These are phyloP conservation scores for Leptura quadrifasciata DNA, from an alignment of 2,888 invertebrate species.

Conservation along the genomic window DNA sequence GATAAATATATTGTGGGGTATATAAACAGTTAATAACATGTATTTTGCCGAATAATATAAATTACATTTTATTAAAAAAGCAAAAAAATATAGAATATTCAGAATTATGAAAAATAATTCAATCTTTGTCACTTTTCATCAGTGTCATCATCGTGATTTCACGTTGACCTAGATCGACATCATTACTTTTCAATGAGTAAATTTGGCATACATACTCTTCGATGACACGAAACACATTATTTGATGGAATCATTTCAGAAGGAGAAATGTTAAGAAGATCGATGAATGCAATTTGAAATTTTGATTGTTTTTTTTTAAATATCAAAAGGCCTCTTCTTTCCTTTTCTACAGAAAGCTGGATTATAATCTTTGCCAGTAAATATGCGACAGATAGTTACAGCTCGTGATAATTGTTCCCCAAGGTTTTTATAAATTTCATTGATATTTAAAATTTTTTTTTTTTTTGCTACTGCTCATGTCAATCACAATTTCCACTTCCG, in stretches of 20 bases:
- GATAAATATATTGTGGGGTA: no score
- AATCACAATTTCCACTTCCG: neutral
- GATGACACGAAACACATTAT: neutral
- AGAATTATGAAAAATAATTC: no score
- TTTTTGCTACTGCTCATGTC: neutral
- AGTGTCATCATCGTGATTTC: no score
- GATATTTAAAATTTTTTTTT: neutral
- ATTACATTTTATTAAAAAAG: no score
- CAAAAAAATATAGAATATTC: no score
- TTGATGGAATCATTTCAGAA: no score
- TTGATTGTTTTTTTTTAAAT: neutral
- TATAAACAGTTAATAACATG: no score
- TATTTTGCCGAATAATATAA: no score
- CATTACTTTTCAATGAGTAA: neutral
- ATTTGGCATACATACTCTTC: neutral
- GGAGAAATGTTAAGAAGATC: neutral
- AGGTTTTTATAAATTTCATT: neutral
- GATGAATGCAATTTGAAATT: neutral
- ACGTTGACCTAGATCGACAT: neutral
- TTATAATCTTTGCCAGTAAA: constrained; percentile 4
- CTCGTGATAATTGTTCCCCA: neutral
- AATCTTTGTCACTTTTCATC: no score
- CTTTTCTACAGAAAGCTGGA: neutral
- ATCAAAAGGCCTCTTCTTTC: neutral
- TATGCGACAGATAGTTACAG: neutral